Percentiles rank a stretch among this genome's conserved stretches.
phyloP scores from a whole-genome alignment of 2,113 vertebrate species.

The Tragelaphus scriptus region DNA sequence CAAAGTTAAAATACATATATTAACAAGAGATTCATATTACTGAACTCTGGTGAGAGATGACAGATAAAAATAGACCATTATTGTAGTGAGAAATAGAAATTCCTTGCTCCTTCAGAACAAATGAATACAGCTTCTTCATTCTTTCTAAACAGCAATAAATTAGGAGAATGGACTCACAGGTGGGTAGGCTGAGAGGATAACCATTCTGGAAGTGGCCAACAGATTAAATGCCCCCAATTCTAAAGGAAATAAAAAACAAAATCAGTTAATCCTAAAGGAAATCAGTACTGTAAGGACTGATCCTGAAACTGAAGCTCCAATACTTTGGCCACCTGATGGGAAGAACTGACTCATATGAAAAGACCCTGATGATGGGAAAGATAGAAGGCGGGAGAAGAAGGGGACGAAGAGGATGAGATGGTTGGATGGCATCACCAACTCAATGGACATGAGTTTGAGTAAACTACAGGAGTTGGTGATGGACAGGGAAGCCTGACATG shows the following conservation, averaged over 20 bases:
- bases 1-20: conserved; percentile 4
- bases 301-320: neutral
- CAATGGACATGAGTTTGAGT: neutral
- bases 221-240: neutral
- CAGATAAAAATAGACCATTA: conserved; percentile 16
- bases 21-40: neutral
- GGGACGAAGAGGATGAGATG: neutral
- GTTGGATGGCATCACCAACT: neutral
- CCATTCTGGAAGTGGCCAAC: neutral
- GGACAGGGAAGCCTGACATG: neutral
- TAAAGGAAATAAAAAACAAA: neutral
- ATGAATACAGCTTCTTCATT: neutral
- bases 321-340: neutral
- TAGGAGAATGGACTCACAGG: neutral
- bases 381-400: neutral
- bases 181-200: neutral
- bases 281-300: neutral
- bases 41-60: neutral
- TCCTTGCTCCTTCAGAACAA: neutral
- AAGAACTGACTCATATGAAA: neutral
- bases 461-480: neutral
- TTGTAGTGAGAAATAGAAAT: neutral
- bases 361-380: neutral
- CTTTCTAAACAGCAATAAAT: neutral
- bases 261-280: neutral